Conservation (phyloP, 2,113 vertebrate genomes). For the Trogon melanurus region DNA sequence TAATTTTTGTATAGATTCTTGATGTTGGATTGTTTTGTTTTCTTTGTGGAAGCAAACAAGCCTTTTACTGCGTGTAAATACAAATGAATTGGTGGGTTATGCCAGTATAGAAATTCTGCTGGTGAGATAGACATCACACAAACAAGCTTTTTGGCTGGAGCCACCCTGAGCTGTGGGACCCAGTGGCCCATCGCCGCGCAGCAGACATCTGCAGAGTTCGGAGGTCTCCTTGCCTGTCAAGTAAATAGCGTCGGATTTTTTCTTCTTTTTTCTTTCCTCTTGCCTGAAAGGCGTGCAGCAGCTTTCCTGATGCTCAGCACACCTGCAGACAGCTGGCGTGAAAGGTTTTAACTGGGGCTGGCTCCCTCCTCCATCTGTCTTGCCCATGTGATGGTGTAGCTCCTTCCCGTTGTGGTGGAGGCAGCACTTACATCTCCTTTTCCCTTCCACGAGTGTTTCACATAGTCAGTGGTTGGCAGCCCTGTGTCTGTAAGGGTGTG, state of each 20-base stretch:
- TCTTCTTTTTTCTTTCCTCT: not conserved
- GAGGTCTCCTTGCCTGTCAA: fast-evolving
- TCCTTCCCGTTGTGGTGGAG: fast-evolving
- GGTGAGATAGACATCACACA: not conserved
- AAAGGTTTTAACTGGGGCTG: not conserved
- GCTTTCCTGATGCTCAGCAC: not conserved
- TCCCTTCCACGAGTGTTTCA: not conserved
- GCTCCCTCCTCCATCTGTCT: not conserved
- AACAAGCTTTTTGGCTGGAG: not conserved
- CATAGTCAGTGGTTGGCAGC: not conserved
- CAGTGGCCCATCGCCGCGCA: fast-evolving
- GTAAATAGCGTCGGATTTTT: not conserved
- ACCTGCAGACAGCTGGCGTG: not conserved
- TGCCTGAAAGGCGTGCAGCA: not conserved
- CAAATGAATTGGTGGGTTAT: not conserved
- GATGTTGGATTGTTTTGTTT: not conserved
- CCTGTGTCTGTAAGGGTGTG: not conserved
- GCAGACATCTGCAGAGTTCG: not conserved
- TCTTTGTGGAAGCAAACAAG: not conserved
- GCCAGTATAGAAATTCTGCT: not conserved
- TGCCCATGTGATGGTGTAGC: not conserved
- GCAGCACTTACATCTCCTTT: not conserved
- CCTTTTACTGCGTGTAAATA: not conserved
- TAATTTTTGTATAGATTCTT: not conserved
- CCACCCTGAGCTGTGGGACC: not conserved